A percentile compares a stretch with the other conserved stretches of the same genome.
These are phyloP conservation scores for Pseudochromis fuscus DNA, from an alignment of 2,797 vertebrate species.

Conservation along the genomic window DNA sequence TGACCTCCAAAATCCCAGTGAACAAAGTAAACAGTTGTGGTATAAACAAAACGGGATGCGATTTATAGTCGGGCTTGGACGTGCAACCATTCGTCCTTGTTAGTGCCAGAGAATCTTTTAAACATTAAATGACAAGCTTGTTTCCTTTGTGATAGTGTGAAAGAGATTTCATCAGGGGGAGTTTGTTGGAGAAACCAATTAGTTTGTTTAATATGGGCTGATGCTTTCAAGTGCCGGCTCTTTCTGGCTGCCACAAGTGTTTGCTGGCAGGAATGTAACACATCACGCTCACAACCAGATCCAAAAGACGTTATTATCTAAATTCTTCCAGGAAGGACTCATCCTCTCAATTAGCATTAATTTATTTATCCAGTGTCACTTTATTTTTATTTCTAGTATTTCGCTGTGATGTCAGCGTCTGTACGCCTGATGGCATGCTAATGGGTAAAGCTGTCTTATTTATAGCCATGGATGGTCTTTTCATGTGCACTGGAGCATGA, in stretches of 20 bases:
- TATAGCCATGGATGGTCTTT: conserved; percentile 67
- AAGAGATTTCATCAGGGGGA: conserved; percentile 38
- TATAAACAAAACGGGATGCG: conserved; percentile 22
- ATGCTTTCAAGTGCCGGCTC: conserved; percentile 56
- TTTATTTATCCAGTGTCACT: not conserved
- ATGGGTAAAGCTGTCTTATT: conserved; percentile 73
- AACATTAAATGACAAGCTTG: conserved; percentile 32
- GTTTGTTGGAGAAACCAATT: conserved; percentile 67
- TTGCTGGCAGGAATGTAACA: conserved; percentile 35
- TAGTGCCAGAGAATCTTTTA: conserved; percentile 30
- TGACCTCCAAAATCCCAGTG: conserved; percentile 7
- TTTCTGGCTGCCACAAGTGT: conserved; percentile 37
- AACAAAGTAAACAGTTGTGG: conserved; percentile 26
- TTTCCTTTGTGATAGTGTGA: conserved; percentile 45
- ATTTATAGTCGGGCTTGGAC: not conserved
- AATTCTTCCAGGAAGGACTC: not conserved
- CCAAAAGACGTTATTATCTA: conserved; percentile 26
- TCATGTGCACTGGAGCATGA: conserved; percentile 43
- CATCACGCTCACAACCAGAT: not conserved
- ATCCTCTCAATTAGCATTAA: conserved; percentile 7
- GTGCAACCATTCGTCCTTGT: conserved; percentile 16
- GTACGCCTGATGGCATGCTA: conserved; percentile 49
- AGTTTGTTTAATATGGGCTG: conserved; percentile 52
- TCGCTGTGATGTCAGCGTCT: conserved; percentile 9
- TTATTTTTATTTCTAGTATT: conserved; percentile 3